Base-by-base conservation (phyloP, 2,797 vertebrate species). In the Phrynocephalus forsythii region DNA sequence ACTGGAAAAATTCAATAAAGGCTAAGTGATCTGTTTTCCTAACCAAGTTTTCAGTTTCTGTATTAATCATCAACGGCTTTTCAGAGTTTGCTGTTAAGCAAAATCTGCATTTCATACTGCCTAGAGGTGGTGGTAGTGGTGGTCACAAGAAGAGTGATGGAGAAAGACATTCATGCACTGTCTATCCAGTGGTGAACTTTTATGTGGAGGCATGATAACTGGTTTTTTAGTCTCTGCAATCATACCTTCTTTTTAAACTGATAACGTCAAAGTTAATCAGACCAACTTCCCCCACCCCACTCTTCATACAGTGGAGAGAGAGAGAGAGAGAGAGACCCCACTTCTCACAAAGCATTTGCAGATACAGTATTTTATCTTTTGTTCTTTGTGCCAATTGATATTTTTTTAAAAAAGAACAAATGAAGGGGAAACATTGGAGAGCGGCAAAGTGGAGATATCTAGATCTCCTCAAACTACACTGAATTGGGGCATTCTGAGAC, bases 1-100 rank as follows among this genome's bases (percentile, higher is more conserved):
- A 90, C 87, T 94, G 88, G 88, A 94, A 79, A 95, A 95, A 95
- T 92, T 88, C 94, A 94, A 95, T 95, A 95, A 96, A 95, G 85
- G 93, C 92, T 90, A 94, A 92, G 89, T 80, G 82, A 94, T 93
- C 94, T 83, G 92, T 95, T 96, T 95, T 95, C 92, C 90, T 94
- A 94, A 91, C 5, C 18, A 82, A 76, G 72, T 87, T 86, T 88
- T 95, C 89, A 0, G 86, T 90, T 93, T 94, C 87, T 92, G 68
- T 89, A 78, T 91, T 91, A 88, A 76, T 82, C 11, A 82, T 33
- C 77, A 0, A 2, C 72, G 48, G 6, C 60, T 68, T 71, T 22
- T 2, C 13, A 38, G 75, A 30, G 16, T 26, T 56, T 30, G 52
- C 6, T 28, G 66, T 16, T 9, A 68, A 56, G 6, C 5, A 10